Percentiles rank a stretch among this genome's conserved stretches.
These are phyloP conservation scores for Mythimna loreyi DNA, from an alignment of 2,888 invertebrate genomes.

Conservation along the genomic window DNA sequence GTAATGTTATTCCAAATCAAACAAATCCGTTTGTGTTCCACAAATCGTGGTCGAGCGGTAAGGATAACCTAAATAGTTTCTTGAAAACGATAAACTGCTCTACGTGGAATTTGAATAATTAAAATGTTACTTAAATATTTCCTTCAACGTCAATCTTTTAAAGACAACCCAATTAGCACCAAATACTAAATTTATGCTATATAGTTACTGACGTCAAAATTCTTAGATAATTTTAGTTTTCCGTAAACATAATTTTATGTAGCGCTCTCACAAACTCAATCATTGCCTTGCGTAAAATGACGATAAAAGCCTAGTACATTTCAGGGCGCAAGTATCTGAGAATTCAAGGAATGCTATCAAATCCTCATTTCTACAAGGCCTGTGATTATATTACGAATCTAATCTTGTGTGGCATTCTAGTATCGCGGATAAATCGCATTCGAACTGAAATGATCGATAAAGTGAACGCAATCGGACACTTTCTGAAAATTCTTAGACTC, in stretches of 20 bases:
- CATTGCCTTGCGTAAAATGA: neutral
- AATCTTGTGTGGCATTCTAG: conserved; percentile 26
- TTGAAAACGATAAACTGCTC: neutral
- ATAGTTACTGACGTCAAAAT: neutral
- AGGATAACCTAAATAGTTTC: neutral
- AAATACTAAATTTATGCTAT: neutral
- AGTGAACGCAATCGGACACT: conserved; percentile 5
- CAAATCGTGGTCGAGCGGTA: conserved; percentile 15
- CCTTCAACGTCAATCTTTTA: neutral
- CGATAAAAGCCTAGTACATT: neutral
- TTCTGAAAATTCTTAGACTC: conserved; percentile 27
- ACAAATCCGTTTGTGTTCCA: conserved; percentile 28
- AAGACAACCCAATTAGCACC: neutral
- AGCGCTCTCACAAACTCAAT: too few relatives aligned
- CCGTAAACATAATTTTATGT: neutral
- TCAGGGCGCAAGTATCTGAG: neutral
- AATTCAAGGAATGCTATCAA: conserved; percentile 23
- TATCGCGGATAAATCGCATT: conserved; percentile 32
- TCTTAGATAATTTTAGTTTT: neutral
- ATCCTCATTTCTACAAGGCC: neutral
- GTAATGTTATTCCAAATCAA: conserved; percentile 45
- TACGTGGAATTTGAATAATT: neutral
- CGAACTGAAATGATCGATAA: conserved; percentile 25
- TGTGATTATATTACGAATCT: neutral
- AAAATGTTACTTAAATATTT: conserved; percentile 5